Conservation (phyloP, 2,113 vertebrate genomes). For the Larimichthys polyactis region DNA sequence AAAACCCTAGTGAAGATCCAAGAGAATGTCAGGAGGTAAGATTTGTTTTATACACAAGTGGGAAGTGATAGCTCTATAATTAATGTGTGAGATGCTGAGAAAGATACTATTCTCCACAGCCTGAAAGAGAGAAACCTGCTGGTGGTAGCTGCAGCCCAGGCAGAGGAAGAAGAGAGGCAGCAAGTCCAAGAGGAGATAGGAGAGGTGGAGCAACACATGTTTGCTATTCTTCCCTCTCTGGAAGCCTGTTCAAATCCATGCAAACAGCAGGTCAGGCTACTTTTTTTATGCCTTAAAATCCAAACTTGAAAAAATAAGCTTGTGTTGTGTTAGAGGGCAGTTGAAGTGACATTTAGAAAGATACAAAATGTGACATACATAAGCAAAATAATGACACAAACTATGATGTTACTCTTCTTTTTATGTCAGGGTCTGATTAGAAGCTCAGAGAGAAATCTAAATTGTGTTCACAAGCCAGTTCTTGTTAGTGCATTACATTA, state of each 20-base stretch:
- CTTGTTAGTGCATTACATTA: neutral
- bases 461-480: neutral
- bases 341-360: neutral
- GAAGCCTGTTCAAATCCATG: constrained; percentile 70
- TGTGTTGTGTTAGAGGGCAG: neutral
- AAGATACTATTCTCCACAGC: constrained; percentile 71
- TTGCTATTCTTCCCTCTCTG: constrained; percentile 57
- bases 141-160: constrained; percentile 78
- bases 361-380: neutral
- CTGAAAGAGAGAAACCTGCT: constrained; percentile 85
- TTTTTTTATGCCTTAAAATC: neutral
- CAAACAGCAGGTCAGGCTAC: constrained; percentile 82
- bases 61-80: neutral
- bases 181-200: constrained; percentile 84
- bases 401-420: neutral
- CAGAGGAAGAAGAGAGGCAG: constrained; percentile 85
- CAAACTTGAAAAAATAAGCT: neutral
- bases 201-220: constrained; percentile 79
- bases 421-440: neutral
- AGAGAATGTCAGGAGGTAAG: constrained; percentile 87
- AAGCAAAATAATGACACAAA: neutral
- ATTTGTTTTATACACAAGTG: constrained; percentile 5
- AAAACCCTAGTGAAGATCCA: constrained; percentile 87
- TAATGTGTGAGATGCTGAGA: constrained; percentile 35
- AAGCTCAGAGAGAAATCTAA: neutral